phyloP scores from a whole-genome alignment of 2,113 vertebrate species.

The Baryphthengus martii region DNA sequence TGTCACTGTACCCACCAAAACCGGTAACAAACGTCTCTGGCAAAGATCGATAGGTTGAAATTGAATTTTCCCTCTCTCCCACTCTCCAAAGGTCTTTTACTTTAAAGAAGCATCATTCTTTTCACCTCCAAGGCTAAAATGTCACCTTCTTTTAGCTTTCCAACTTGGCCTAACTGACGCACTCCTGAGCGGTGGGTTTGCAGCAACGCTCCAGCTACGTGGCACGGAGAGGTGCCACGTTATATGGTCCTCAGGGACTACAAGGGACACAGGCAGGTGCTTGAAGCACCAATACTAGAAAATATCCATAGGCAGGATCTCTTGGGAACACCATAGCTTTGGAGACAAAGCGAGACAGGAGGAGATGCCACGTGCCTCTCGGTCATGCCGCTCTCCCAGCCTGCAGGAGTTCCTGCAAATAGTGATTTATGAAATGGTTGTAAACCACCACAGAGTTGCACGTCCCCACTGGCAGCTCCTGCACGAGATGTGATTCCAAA shows the following conservation, averaged over 20 bases:
- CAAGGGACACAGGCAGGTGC: background rate
- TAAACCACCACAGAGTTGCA: accelerated
- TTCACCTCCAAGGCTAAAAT: background rate
- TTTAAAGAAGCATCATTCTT: background rate
- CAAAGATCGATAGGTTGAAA: background rate
- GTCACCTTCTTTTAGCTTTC: background rate
- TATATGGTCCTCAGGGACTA: background rate
- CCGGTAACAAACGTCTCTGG: background rate
- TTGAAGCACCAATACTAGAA: background rate
- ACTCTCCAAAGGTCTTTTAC: background rate
- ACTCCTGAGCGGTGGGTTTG: background rate
- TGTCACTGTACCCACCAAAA: background rate
- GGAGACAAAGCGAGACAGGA: background rate
- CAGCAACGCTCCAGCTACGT: accelerated
- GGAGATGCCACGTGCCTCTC: background rate
- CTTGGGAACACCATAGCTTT: background rate
- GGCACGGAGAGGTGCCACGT: background rate
- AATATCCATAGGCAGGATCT: accelerated
- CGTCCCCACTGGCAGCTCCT: background rate
- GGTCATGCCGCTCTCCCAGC: accelerated
- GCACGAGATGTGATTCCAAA: background rate
- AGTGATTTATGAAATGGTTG: background rate
- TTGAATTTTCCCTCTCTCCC: background rate
- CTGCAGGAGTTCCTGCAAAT: background rate
- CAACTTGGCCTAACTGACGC: accelerated